These are phyloP conservation scores for Micronycteris hirsuta DNA, from an alignment of 2,113 vertebrate species.

Conservation along the genomic window DNA sequence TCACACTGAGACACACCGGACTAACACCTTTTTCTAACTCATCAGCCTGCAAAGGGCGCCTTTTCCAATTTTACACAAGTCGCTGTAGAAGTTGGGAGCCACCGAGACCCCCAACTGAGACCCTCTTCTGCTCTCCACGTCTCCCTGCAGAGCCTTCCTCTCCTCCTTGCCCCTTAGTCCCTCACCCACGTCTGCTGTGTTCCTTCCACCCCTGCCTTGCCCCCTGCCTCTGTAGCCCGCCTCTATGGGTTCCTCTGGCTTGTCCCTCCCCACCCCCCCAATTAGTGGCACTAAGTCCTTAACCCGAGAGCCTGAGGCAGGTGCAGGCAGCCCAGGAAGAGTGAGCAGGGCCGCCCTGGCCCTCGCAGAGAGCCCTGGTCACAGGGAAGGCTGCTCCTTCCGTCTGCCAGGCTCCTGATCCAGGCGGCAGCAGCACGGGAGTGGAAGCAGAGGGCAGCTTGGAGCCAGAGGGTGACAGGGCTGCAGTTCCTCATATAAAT, in stretches of 20 bases:
- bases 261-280: background rate
- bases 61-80: background rate
- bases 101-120: background rate
- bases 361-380: background rate
- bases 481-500: slow-evolving; percentile 50
- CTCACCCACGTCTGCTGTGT: background rate
- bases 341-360: background rate
- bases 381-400: slow-evolving; percentile 5
- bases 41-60: background rate
- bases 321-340: background rate
- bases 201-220: background rate
- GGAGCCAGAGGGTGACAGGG: slow-evolving; percentile 41
- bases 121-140: background rate
- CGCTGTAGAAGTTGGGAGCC: background rate
- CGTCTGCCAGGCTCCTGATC: slow-evolving; percentile 64
- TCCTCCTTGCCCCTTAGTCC: background rate
- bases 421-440: background rate
- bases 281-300: background rate
- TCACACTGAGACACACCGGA: background rate
- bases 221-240: too few species aligned
- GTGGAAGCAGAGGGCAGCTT: slow-evolving; percentile 43
- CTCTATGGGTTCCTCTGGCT: too few species aligned
- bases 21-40: background rate
- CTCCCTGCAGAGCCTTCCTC: background rate
- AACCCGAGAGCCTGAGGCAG: background rate